Percentiles rank a stretch among this genome's conserved stretches.
Conservation (phyloP, 92 coral and sea anemone genomes). For the Porites evermanni region DNA sequence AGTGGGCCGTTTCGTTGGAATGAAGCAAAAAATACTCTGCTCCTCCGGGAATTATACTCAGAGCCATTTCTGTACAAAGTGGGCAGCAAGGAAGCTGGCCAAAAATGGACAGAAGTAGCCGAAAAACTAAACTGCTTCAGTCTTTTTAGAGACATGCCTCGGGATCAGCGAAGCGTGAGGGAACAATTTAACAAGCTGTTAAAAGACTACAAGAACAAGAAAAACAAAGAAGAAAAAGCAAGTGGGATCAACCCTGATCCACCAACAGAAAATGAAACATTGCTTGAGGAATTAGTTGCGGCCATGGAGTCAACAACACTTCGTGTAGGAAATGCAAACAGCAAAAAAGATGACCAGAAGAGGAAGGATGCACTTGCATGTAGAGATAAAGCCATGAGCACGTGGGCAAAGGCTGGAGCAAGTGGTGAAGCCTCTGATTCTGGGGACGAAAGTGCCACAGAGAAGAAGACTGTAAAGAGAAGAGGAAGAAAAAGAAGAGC, state of each 20-base stretch:
- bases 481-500: constrained; percentile 70
- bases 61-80: constrained; percentile 72
- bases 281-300: constrained; percentile 73
- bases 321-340: constrained; percentile 37
- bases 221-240: no score
- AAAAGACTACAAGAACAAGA: no score
- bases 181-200: no score
- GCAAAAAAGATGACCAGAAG: constrained; percentile 60
- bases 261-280: neutral
- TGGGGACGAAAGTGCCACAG: constrained; percentile 55
- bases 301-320: constrained; percentile 72
- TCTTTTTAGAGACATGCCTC: constrained; percentile 56
- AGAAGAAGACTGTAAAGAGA: constrained; percentile 46
- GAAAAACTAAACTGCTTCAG: constrained; percentile 52
- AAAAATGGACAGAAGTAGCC: constrained; percentile 65
- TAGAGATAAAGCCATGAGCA: constrained; percentile 73
- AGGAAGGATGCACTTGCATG: constrained; percentile 73
- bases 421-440: constrained; percentile 59
- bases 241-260: no score
- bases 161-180: constrained; percentile 67
- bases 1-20: no score
- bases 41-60: no score
- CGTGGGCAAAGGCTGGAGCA: constrained; percentile 70
- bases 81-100: constrained; percentile 72
- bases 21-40: no score